Conservation (phyloP, 1,140 invertebrate genomes). For the Brachionus plicatilis region DNA sequence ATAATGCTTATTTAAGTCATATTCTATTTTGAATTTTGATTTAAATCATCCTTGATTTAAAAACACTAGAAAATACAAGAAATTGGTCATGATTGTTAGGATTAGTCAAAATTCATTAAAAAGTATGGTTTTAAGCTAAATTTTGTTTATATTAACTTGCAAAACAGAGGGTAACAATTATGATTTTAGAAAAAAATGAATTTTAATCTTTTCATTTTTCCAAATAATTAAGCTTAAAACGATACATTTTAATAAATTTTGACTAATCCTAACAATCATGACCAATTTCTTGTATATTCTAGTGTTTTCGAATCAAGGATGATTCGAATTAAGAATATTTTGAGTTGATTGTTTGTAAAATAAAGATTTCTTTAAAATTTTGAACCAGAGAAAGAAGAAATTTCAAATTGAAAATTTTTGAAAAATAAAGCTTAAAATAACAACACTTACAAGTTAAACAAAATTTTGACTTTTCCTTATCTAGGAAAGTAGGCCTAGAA, state of each 20-base stretch:
- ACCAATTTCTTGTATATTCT: not conserved
- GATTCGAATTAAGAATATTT: not conserved
- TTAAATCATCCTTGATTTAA: not conserved
- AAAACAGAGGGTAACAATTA: not conserved
- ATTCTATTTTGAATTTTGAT: no score
- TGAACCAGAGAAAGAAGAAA: not conserved
- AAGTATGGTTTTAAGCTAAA: not conserved
- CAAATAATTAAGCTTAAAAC: not conserved
- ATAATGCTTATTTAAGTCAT: no score
- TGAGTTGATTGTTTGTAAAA: not conserved
- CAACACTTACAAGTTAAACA: no score
- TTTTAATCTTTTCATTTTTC: not conserved
- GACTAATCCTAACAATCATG: not conserved
- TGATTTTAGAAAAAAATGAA: not conserved
- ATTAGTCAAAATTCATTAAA: not conserved
- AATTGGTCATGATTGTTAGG: no score
- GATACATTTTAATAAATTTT: not conserved
- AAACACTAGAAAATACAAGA: not conserved
- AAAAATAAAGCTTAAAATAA: not conserved
- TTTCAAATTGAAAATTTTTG: not conserved
- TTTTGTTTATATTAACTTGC: not conserved
- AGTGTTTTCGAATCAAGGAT: not conserved
- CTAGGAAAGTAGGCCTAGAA: not conserved
- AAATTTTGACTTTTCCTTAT: not conserved
- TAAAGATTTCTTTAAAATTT: not conserved